Evolutionary conservation across 2,113 vertebrate genomes (phyloP).

Genomic region (Bucco capensis): DNA sequence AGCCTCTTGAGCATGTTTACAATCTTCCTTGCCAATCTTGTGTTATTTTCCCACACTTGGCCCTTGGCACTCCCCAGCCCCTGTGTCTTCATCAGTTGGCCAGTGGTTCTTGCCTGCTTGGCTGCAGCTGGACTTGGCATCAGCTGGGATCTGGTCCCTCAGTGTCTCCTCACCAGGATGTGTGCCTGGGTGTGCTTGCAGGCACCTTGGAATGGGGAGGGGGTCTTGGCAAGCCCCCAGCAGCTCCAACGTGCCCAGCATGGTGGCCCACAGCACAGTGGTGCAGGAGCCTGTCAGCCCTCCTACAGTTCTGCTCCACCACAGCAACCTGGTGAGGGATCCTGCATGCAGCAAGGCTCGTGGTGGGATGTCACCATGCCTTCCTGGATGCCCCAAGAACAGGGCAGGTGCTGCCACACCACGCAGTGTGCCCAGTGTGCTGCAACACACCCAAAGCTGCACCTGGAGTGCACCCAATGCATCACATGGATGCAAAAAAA

Average conservation of each 20-base stretch:
- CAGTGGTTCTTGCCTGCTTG: not conserved
- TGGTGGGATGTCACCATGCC: not conserved
- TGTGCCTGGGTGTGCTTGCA: rapidly evolving
- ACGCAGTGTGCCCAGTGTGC: not conserved
- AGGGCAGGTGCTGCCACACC: not conserved
- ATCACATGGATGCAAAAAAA: not conserved
- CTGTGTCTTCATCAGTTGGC: not conserved
- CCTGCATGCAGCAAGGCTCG: too few species aligned
- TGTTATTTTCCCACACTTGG: not conserved
- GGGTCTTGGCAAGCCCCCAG: not conserved
- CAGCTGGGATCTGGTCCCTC: not conserved
- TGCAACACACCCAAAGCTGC: too few species aligned
- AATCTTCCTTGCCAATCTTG: not conserved
- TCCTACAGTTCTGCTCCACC: not conserved
- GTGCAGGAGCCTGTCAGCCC: too few species aligned
- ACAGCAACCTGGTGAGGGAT: rapidly evolving
- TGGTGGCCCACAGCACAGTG: not conserved
- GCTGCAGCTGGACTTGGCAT: not conserved
- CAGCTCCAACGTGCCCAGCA: rapidly evolving
- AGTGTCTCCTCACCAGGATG: not conserved
- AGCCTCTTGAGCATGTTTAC: not conserved
- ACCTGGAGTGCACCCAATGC: not conserved
- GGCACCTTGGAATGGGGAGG: not conserved
- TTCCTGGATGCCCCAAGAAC: not conserved
- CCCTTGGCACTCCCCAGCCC: not conserved